Conservation (phyloP, 1,140 invertebrate genomes). For the Euura saliciscinereae region DNA sequence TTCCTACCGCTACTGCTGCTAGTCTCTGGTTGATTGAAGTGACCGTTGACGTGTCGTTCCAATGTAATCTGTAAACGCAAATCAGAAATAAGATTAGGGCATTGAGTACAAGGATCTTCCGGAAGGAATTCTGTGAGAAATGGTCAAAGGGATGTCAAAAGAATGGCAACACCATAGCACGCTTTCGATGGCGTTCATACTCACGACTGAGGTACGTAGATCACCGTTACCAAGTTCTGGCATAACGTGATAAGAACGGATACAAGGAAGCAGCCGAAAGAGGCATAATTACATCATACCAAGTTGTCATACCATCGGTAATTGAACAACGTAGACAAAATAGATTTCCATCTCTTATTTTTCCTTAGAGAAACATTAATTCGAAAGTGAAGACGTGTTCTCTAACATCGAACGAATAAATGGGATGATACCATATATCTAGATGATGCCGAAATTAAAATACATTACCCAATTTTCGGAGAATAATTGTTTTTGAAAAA, state of each 20-base stretch:
- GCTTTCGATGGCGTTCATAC: not conserved
- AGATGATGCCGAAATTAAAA: conserved; percentile 24
- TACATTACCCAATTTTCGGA: conserved; percentile 36
- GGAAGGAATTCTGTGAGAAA: conserved; percentile 23
- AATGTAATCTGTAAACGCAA: conserved; percentile 72
- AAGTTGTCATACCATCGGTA: too few relatives aligned
- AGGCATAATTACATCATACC: too few relatives aligned
- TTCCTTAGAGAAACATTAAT: too few relatives aligned
- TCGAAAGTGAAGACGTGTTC: too few relatives aligned
- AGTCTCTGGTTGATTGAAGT: conserved; percentile 76
- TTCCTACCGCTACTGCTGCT: conserved; percentile 68
- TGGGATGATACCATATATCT: not conserved
- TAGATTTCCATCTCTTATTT: too few relatives aligned
- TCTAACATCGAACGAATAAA: not conserved
- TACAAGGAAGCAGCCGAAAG: too few relatives aligned
- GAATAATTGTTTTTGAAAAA: conserved; percentile 19
- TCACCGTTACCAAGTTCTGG: too few relatives aligned
- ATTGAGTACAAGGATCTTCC: conserved; percentile 23
- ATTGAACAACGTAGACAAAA: too few relatives aligned
- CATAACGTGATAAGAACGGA: too few relatives aligned
- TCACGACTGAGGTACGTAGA: not conserved
- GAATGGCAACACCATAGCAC: not conserved
- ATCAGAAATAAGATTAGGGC: conserved; percentile 26
- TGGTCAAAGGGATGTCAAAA: conserved; percentile 9
- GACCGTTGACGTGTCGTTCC: conserved; percentile 92